Base-by-base conservation (phyloP, 2,113 vertebrate species). In the Silurus glanis region DNA sequence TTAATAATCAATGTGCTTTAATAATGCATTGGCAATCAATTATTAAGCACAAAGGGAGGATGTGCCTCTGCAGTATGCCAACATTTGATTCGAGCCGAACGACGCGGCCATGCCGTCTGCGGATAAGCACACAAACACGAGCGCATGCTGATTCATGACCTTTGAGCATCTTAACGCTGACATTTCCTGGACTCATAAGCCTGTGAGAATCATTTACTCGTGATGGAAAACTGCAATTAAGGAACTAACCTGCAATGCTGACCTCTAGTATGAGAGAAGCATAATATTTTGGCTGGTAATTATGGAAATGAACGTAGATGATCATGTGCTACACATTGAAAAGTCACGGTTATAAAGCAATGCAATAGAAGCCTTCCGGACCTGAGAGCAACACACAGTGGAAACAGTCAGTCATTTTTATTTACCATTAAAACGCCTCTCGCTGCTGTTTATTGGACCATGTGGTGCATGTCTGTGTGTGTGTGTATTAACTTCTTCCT, bases 1-100 rank as follows among this genome's bases (percentile, higher is more conserved):
- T 92, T 91, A 92, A 93, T 92, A 93, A 92, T 90, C 91, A 80
- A 91, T 86, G 53, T 85, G 86, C 74, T 91, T 93, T 80, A 93
- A 93, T 94, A 93, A 93, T 94, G 91, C 82, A 92, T 80, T 90
- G 87, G 90, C 62, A 82, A 90, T 94, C 89, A 80, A 93, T 92
- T 94, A 94, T 94, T 94, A 90, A 94, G 80, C 45, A 61, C 28
- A 80, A 83, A 45, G 37, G 87, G 69, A 82, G 83, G 86, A 90
- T 89, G 88, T 49, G 76, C 76, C 85, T 58, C 78, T 37, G 75
- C 85, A 64, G 80, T 85, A 62, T 16, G 67, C 74, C 87, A 85
- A 83, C 79, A 88, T 87, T 80, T 89, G 85, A 80, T 86, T 87
- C 87, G 85, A 83, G 83, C 67, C 83, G 87, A 74, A 71, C 51